Evolutionary conservation across 1,140 invertebrate species (phyloP), one percentile per base, ranked within the genome.

Genomic region (Telenomus remus): DNA sequence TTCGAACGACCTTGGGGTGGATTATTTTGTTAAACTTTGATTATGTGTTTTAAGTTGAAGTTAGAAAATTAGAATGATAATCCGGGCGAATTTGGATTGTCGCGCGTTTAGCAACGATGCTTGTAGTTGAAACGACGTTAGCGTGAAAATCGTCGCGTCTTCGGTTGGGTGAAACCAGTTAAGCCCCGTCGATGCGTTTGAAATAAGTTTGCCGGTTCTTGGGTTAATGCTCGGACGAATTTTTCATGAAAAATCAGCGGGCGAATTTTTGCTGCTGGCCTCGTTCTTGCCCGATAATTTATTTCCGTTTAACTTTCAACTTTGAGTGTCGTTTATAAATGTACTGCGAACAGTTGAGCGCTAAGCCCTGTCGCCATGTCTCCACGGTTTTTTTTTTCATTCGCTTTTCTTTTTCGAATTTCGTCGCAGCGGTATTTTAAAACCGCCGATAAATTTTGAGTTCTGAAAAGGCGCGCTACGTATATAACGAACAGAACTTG

Each of bases 321-420:
- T 72, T 72, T 12, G 43, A 14, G n/a, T 44, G 55, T 73, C 70
- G 37, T 60, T 60, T 64, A 64, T 72, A 53, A 64, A 72, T 65
- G 69, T 48, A 59, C 60, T 54, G 19, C 27, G 12, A 42, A 43
- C 35, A 49, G 54, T 72, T 59, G 57, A 65, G 69, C 53, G 42
- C 19, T 50, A 48, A 63, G 55, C 55, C n/a, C n/a, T 47, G 43
- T 6, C 19, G 6, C 19, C 19, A 27, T n/a, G n/a, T n/a, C n/a
- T n/a, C n/a, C n/a, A n/a, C 44, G 39, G 34, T 34, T 37, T 59
- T 70, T 55, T 70, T 51, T n/a, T 51, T 15, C 33, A 9, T 27
- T 15, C n/a, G n/a, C 3, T 4, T 47, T 64, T 64, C 43, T 44
- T 44, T 44, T 44, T 44, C n/a, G 55, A 42, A 60, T 70, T 70